Percentiles rank a stretch among this genome's conserved stretches.
These are phyloP conservation scores for Prorops nasuta DNA, from an alignment of 1,140 invertebrate species.

Conservation along the genomic window DNA sequence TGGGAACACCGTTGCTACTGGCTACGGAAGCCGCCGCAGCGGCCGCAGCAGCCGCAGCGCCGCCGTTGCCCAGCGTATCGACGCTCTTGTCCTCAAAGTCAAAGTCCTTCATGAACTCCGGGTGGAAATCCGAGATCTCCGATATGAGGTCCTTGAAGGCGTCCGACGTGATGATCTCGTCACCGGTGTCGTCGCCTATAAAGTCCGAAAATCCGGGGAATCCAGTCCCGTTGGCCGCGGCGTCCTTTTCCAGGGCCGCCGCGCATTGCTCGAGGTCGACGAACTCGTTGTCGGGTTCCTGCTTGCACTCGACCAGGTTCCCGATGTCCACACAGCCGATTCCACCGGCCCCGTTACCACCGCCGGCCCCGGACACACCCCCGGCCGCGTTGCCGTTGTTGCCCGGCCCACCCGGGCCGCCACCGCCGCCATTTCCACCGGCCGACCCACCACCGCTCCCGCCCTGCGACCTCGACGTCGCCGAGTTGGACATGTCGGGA, in stretches of 20 bases:
- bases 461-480: constrained; percentile 22
- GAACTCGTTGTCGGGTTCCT: constrained; percentile 81
- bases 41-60: constrained; percentile 7
- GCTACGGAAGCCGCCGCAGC: constrained; percentile 7
- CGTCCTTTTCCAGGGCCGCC: constrained; percentile 77
- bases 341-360: constrained; percentile 24
- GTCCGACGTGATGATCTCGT: constrained; percentile 77
- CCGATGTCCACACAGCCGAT: constrained; percentile 56
- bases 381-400: constrained; percentile 21
- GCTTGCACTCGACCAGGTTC: constrained; percentile 77
- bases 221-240: constrained; percentile 65
- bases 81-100: constrained; percentile 68
- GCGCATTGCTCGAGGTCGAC: constrained; percentile 78
- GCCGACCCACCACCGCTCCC: constrained; percentile 28
- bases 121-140: constrained; percentile 79
- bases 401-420: constrained; percentile 21
- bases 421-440: constrained; percentile 23
- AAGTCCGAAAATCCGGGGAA: constrained; percentile 79
- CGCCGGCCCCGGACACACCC: constrained; percentile 16
- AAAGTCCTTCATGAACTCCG: constrained; percentile 82
- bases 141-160: constrained; percentile 86
- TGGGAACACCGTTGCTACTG: constrained; percentile 33
- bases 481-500: constrained; percentile 36
- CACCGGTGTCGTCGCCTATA: constrained; percentile 76
- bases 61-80: constrained; percentile 32